Evolutionary conservation across 2,888 invertebrate species (phyloP).

Genomic region (Coleophora deauratella): DNA sequence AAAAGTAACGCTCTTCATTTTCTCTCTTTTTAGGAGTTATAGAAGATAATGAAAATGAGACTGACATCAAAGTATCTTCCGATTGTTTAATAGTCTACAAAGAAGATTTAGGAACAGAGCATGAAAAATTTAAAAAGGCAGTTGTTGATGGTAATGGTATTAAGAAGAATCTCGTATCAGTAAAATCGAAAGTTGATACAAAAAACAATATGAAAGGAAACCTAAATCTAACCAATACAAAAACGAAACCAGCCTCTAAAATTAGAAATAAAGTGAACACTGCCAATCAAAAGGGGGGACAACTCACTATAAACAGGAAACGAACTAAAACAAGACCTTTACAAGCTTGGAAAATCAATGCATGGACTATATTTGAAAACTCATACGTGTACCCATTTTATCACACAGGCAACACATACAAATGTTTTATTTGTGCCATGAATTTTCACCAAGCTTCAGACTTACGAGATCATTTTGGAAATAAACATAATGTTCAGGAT

Average conservation of each 20-base stretch:
- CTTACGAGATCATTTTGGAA: no score
- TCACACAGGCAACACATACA: conserved; percentile 43
- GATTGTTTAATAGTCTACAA: no score
- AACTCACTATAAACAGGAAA: neutral
- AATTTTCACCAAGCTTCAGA: conserved; percentile 16
- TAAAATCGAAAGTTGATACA: neutral
- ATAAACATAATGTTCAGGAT: no score
- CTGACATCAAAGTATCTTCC: no score
- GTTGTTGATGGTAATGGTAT: no score
- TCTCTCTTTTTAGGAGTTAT: no score
- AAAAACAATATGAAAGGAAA: conserved; percentile 9
- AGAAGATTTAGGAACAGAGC: no score
- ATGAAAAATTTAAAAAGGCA: no score
- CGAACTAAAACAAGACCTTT: conserved; percentile 8
- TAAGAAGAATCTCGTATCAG: conserved; percentile 1
- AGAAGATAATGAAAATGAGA: no score
- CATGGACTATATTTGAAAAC: conserved; percentile 40
- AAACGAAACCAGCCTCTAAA: conserved; percentile 40
- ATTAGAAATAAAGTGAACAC: neutral
- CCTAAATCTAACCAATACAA: conserved; percentile 22
- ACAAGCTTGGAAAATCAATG: conserved; percentile 39
- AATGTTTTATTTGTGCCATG: conserved; percentile 43
- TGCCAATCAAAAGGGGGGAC: neutral
- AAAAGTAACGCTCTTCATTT: no score
- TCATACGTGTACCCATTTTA: conserved; percentile 51